phyloP scores from a whole-genome alignment of 2,113 vertebrate species.

The Edolisoma coerulescens region DNA sequence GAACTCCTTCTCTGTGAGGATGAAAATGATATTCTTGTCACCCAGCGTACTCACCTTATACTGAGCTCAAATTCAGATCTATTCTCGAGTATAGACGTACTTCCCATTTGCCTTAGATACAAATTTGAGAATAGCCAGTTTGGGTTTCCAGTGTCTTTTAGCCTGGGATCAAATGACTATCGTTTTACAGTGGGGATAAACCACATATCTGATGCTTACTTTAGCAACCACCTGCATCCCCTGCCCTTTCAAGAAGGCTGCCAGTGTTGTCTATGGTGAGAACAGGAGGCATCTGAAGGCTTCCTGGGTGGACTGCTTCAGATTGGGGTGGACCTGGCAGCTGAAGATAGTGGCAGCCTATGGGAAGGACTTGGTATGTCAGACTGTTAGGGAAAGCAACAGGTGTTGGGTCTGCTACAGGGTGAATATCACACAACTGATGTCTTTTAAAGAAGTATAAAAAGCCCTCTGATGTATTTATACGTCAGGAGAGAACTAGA shows the following conservation, averaged over 20 bases:
- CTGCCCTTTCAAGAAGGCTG: neutral
- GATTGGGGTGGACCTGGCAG: neutral
- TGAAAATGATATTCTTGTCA: neutral
- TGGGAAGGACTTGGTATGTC: neutral
- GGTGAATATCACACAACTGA: neutral
- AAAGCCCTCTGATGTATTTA: neutral
- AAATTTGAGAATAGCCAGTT: neutral
- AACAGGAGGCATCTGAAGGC: neutral
- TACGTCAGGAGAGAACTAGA: neutral
- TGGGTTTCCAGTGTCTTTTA: neutral
- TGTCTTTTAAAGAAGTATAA: neutral
- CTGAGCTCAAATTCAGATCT: neutral
- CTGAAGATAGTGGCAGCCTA: neutral
- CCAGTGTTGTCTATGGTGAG: neutral
- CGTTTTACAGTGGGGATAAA: neutral
- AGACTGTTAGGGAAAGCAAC: neutral
- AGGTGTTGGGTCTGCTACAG: neutral
- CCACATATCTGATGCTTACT: neutral
- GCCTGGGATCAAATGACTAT: accelerated
- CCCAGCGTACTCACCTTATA: neutral
- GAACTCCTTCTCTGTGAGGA: neutral
- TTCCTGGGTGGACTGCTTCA: neutral
- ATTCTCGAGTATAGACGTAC: neutral
- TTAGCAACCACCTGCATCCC: neutral
- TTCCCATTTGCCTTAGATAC: neutral